Conservation (phyloP, 2,888 invertebrate species). For the Leucozona laternaria region DNA sequence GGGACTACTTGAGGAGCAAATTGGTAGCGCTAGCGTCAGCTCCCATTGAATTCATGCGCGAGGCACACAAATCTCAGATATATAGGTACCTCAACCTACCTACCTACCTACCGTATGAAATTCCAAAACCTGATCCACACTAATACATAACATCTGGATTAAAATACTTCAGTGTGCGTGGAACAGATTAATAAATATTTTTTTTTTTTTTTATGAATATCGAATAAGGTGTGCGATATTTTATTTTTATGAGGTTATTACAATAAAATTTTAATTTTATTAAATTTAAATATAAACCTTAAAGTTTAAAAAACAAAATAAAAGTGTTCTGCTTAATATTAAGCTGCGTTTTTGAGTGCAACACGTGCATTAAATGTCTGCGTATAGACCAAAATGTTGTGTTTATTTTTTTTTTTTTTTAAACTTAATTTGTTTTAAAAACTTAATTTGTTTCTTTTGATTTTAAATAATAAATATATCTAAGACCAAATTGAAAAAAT, state of each 20-base stretch:
- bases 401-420: background rate
- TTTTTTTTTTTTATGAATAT: conserved; percentile 11
- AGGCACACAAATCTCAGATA: conserved; percentile 75
- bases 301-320: background rate
- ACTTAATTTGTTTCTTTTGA: background rate
- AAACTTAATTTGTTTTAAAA: background rate
- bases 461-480: no score
- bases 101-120: conserved; percentile 72
- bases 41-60: conserved; percentile 80
- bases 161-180: conserved; percentile 54
- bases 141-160: conserved; percentile 75
- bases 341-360: conserved; percentile 1
- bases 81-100: conserved; percentile 30
- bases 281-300: background rate
- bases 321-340: background rate
- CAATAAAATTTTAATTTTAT: conserved; percentile 14
- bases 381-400: background rate
- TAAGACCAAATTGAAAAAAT: background rate
- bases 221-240: conserved; percentile 58
- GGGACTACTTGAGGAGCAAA: conserved; percentile 84
- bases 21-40: conserved; percentile 84
- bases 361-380: conserved; percentile 9
- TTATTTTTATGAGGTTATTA: conserved; percentile 49
- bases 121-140: conserved; percentile 76
- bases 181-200: conserved; percentile 59